Evolutionary conservation across 2,888 invertebrate genomes (phyloP).

Genomic region (Calameuta idolon): DNA sequence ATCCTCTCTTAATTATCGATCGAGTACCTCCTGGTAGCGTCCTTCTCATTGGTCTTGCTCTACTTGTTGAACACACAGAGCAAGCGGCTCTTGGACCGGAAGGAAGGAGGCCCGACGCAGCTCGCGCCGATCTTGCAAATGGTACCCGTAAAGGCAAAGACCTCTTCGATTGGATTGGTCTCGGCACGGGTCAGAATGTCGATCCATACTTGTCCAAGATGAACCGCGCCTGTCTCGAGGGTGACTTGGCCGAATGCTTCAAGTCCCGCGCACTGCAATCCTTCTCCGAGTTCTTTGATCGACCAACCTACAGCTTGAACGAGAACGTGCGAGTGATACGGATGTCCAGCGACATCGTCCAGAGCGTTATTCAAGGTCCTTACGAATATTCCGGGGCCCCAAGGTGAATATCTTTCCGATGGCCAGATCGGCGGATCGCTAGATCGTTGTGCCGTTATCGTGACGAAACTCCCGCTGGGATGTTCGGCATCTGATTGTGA

Average conservation of each 20-base stretch:
- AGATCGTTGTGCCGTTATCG: too few species aligned
- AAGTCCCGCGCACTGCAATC: constrained; percentile 83
- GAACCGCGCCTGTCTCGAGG: constrained; percentile 80
- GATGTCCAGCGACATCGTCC: constrained; percentile 77
- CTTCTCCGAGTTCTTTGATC: constrained; percentile 83
- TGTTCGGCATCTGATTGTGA: too few species aligned
- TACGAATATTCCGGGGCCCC: constrained; percentile 80
- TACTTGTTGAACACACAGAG: too few species aligned
- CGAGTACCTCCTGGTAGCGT: too few species aligned
- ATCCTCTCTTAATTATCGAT: too few species aligned
- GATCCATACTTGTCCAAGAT: constrained; percentile 83
- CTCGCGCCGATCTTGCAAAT: constrained; percentile 25
- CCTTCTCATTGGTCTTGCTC: too few species aligned
- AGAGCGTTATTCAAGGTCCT: constrained; percentile 77
- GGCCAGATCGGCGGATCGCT: too few species aligned
- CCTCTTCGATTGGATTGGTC: constrained; percentile 83
- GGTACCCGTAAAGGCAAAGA: constrained; percentile 75
- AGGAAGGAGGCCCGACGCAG: too few species aligned
- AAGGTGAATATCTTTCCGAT: constrained; percentile 47
- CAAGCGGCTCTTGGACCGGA: too few species aligned
- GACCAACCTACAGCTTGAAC: constrained; percentile 70
- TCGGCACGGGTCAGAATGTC: constrained; percentile 79
- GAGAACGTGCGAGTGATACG: constrained; percentile 79
- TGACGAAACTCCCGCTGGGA: too few species aligned
- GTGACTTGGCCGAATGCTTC: constrained; percentile 88